Evolutionary conservation across 2,888 invertebrate genomes (phyloP).

Genomic region (Corythucha ciliata): DNA sequence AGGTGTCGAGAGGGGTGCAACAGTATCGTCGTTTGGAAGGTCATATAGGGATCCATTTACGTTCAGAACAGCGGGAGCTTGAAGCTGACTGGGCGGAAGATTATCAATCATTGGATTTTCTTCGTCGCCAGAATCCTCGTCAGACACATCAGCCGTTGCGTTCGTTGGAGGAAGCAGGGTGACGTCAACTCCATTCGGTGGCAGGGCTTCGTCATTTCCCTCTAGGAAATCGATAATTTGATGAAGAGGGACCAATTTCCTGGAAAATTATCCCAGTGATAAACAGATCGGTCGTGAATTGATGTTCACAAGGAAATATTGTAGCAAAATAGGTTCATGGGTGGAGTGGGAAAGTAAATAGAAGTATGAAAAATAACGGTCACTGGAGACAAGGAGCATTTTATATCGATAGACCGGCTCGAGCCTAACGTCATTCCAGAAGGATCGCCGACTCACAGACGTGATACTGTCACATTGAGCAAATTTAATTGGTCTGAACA

Average conservation of each 20-base stretch:
- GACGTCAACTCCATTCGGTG: conserved; percentile 16
- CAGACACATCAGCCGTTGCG: conserved; percentile 23
- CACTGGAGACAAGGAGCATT: too few relatives aligned
- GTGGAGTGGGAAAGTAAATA: too few relatives aligned
- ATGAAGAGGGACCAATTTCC: conserved; percentile 13
- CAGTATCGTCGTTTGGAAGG: too few relatives aligned
- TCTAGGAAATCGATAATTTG: conserved; percentile 22
- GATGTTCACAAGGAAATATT: too few relatives aligned
- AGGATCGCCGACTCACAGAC: conserved; percentile 11
- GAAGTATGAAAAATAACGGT: too few relatives aligned
- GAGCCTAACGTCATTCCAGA: conserved; percentile 9
- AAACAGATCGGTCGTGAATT: background rate
- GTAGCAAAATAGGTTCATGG: too few relatives aligned
- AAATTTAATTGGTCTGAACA: too few relatives aligned
- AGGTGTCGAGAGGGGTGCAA: background rate
- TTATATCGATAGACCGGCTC: too few relatives aligned
- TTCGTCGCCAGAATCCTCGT: conserved; percentile 29
- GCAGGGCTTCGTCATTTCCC: conserved; percentile 25
- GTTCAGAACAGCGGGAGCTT: conserved; percentile 19
- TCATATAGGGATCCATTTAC: background rate
- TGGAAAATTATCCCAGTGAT: too few relatives aligned
- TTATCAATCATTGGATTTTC: conserved; percentile 25
- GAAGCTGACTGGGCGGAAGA: conserved; percentile 23
- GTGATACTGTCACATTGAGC: too few relatives aligned
- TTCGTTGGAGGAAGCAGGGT: conserved; percentile 25